Conservation (phyloP, 2,888 invertebrate genomes). For the Brachyptera putata region DNA sequence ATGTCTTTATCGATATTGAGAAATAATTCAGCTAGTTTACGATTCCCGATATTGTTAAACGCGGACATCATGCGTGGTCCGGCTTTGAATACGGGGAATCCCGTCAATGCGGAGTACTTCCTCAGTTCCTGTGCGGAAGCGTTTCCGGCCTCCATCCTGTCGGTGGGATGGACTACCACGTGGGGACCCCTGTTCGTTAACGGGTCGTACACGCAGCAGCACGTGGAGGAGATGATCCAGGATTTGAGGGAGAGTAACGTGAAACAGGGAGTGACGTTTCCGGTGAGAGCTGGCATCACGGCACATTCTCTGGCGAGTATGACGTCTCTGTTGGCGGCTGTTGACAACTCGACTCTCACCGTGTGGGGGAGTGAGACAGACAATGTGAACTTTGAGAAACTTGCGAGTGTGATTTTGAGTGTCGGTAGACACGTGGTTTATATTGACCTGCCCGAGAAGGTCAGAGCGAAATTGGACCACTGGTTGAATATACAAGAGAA, state of each 20-base stretch:
- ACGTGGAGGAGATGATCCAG: conserved; percentile 64
- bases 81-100: conserved; percentile 50
- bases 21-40: conserved; percentile 49
- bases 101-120: conserved; percentile 62
- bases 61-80: conserved; percentile 82
- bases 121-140: conserved; percentile 52
- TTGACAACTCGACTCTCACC: conserved; percentile 63
- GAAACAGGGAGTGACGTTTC: conserved; percentile 72
- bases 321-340: conserved; percentile 50
- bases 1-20: conserved; percentile 51
- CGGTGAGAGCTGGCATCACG: conserved; percentile 67
- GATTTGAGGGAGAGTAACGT: conserved; percentile 39
- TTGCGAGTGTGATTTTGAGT: conserved; percentile 61
- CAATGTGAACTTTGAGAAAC: conserved; percentile 58
- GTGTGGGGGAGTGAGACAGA: conserved; percentile 73
- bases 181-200: conserved; percentile 46
- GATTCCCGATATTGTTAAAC: conserved; percentile 78
- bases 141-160: conserved; percentile 63
- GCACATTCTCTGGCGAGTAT: conserved; percentile 61
- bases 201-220: conserved; percentile 57
- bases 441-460: conserved; percentile 68
- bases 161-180: conserved; percentile 81
- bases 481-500: conserved; percentile 20
- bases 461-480: conserved; percentile 49
- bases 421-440: conserved; percentile 66